phyloP scores from a whole-genome alignment of 2,113 vertebrate genomes.

The Cynoglossus semilaevis region DNA sequence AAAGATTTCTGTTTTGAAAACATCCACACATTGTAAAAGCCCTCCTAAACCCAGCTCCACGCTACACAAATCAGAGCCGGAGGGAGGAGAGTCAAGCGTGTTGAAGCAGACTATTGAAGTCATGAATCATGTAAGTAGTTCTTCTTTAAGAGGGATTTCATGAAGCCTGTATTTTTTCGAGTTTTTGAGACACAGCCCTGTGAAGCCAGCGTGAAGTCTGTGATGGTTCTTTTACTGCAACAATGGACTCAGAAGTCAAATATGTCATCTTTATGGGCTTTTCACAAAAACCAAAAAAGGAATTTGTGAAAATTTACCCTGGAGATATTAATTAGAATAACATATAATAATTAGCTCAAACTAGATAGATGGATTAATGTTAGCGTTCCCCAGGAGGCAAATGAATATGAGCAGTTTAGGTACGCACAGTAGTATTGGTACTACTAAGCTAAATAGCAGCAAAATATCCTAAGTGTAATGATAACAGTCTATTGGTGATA shows the following conservation, averaged over 20 bases:
- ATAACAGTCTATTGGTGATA: no score
- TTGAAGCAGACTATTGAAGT: neutral
- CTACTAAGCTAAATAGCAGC: no score
- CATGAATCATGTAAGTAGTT: neutral
- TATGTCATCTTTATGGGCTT: no score
- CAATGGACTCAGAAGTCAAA: neutral
- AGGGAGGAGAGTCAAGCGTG: constrained; percentile 5
- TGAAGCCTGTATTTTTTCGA: neutral
- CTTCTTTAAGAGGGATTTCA: neutral
- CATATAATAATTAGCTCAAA: no score
- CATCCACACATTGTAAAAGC: neutral
- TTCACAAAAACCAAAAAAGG: no score
- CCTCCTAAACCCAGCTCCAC: neutral
- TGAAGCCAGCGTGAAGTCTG: neutral
- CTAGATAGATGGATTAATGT: no score
- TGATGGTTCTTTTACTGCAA: neutral
- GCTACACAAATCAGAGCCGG: neutral
- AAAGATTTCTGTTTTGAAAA: neutral
- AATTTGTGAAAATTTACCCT: no score
- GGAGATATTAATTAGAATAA: no score
- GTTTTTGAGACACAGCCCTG: neutral
- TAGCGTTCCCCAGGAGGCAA: no score
- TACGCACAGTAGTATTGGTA: no score
- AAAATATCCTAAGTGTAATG: no score
- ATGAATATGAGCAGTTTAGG: no score